Conservation (phyloP, 2,113 vertebrate genomes). For the Cranoglanis bouderius region DNA sequence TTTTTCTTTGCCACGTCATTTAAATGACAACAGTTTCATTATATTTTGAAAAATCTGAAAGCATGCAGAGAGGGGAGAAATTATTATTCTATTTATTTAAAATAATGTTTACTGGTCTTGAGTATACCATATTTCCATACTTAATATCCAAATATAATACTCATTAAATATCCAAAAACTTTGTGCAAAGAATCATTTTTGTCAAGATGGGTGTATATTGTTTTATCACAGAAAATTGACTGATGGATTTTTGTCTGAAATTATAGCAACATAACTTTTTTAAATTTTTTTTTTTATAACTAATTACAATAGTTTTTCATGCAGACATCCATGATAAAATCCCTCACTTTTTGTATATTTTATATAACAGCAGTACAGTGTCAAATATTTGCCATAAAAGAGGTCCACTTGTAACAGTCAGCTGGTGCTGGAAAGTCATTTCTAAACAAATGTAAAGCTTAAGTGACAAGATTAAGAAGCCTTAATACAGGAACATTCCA, state of each 20-base stretch:
- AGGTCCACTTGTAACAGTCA: background rate
- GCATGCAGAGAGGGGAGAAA: constrained; percentile 1
- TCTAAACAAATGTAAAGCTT: background rate
- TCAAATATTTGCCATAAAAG: constrained; percentile 4
- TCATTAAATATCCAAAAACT: background rate
- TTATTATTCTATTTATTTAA: constrained; percentile 41
- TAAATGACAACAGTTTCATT: background rate
- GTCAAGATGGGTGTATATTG: background rate
- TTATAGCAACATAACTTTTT: background rate
- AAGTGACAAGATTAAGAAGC: background rate
- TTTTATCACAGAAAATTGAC: constrained; percentile 3
- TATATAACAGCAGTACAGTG: constrained; percentile 4
- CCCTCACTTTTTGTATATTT: background rate
- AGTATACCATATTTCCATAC: constrained; percentile 9
- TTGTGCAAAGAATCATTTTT: constrained; percentile 21
- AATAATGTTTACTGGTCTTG: background rate
- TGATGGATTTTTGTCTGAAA: background rate
- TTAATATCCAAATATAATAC: background rate
- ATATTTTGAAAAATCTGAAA: constrained; percentile 24
- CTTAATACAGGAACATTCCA: constrained; percentile 1
- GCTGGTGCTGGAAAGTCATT: background rate
- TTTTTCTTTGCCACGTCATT: background rate
- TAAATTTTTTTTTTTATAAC: background rate
- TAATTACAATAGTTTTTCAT: constrained; percentile 18
- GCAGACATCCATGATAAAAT: constrained; percentile 21